A percentile compares a stretch with the other conserved stretches of the same genome.
These are phyloP conservation scores for Porites evermanni DNA, from an alignment of 92 coral and sea anemone genomes.

Conservation along the genomic window DNA sequence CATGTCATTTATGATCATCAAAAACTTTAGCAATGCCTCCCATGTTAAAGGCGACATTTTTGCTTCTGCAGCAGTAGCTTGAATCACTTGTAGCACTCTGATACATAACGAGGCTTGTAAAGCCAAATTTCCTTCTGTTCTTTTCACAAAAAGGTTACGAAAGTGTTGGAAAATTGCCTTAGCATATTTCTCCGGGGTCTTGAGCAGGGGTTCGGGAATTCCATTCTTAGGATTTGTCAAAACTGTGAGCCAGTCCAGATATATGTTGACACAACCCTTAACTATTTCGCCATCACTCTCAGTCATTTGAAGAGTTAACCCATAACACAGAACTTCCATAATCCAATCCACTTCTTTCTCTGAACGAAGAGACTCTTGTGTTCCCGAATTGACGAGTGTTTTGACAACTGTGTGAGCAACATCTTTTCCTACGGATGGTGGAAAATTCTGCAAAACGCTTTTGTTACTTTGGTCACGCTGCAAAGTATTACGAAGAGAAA, in stretches of 20 bases:
- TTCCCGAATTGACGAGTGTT: constrained; percentile 73
- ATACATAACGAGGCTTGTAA: constrained; percentile 96
- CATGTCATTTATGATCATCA: constrained; percentile 83
- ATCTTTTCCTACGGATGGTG: constrained; percentile 86
- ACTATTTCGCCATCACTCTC: constrained; percentile 92
- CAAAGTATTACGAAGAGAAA: constrained; percentile 82
- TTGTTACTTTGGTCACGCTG: constrained; percentile 70
- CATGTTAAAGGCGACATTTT: constrained; percentile 81
- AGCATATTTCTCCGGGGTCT: constrained; percentile 83
- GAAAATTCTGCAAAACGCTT: constrained; percentile 86
- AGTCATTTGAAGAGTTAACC: constrained; percentile 91
- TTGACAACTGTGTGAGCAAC: constrained; percentile 86
- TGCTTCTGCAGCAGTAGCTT: constrained; percentile 70
- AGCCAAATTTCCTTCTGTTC: constrained; percentile 89
- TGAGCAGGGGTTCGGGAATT: constrained; percentile 80
- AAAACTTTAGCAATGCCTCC: constrained; percentile 86
- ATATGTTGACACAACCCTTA: constrained; percentile 90
- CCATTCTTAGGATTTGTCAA: constrained; percentile 77
- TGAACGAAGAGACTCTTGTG: constrained; percentile 66
- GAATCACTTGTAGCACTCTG: constrained; percentile 81
- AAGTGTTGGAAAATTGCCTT: constrained; percentile 91
- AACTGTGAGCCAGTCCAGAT: constrained; percentile 90
- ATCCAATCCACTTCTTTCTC: constrained; percentile 90
- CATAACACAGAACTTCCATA: constrained; percentile 95
- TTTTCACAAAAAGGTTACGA: constrained; percentile 84